Conservation (phyloP, 2,888 invertebrate species). For the Diabrotica balteata region DNA sequence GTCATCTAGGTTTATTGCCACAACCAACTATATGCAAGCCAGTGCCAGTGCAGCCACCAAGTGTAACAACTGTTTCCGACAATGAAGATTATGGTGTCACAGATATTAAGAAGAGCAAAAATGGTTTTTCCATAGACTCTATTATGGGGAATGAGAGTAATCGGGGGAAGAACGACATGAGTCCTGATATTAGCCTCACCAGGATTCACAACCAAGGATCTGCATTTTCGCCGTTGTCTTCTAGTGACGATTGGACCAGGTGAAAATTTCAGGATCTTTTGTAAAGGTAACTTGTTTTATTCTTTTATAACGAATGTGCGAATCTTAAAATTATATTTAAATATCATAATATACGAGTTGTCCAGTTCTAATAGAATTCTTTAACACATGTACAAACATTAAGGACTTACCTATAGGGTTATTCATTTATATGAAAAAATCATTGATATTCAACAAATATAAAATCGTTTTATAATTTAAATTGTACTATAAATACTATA, state of each 20-base stretch:
- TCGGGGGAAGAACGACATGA: conserved; percentile 43
- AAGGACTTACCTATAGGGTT: too few species aligned
- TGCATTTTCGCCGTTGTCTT: conserved; percentile 74
- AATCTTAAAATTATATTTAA: too few species aligned
- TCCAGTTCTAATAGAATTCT: too few species aligned
- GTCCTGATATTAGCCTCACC: conserved; percentile 49
- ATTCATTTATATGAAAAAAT: too few species aligned
- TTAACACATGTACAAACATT: too few species aligned
- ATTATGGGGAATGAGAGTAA: conserved; percentile 63
- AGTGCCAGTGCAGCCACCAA: conserved; percentile 55
- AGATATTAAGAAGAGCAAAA: conserved; percentile 64
- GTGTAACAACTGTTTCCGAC: conserved; percentile 44
- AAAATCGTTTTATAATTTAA: too few species aligned
- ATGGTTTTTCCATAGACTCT: conserved; percentile 70
- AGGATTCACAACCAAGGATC: conserved; percentile 64
- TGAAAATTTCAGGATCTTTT: conserved; percentile 60
- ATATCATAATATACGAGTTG: too few species aligned
- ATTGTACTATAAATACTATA: too few species aligned
- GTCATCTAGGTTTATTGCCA: conserved; percentile 58
- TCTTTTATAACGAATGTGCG: too few species aligned
- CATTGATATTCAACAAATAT: too few species aligned
- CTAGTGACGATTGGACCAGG: conserved; percentile 71
- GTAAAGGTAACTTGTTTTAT: neutral
- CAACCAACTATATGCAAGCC: conserved; percentile 62
- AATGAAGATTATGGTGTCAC: conserved; percentile 46